Percentiles rank a stretch among this genome's conserved stretches.
Conservation (phyloP, 1,140 invertebrate species). For the Akabosia matsudoensis region DNA sequence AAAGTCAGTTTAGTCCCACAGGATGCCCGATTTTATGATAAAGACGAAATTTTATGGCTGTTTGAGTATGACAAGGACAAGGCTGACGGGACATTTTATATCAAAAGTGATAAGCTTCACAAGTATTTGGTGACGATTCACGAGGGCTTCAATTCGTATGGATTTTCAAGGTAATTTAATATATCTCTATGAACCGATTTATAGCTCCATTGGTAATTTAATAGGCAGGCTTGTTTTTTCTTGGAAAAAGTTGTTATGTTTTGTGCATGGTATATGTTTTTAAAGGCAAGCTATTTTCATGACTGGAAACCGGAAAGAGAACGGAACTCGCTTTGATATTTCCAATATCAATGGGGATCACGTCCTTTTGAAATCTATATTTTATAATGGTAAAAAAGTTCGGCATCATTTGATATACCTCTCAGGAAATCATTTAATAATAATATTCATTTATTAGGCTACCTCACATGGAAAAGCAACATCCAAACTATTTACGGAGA, state of each 20-base stretch:
- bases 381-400: slow-evolving; percentile 26
- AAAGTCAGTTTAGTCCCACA: slow-evolving; percentile 33
- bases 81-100: slow-evolving; percentile 29
- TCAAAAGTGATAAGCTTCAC: slow-evolving; percentile 34
- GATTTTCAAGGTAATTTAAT: slow-evolving; percentile 28
- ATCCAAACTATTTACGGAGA: slow-evolving; percentile 39
- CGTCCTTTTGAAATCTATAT: slow-evolving; percentile 27
- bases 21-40: slow-evolving; percentile 31
- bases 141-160: slow-evolving; percentile 37
- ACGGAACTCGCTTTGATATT: slow-evolving; percentile 33
- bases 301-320: slow-evolving; percentile 34
- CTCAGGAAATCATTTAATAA: background rate
- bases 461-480: slow-evolving; percentile 33
- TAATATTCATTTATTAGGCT: background rate
- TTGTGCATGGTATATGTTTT: background rate
- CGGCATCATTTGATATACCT: background rate
- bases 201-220: background rate
- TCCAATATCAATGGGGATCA: slow-evolving; percentile 29
- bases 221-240: background rate
- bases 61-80: slow-evolving; percentile 39
- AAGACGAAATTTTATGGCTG: slow-evolving; percentile 30
- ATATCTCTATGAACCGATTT: background rate
- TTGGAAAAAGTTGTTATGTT: too few species aligned
- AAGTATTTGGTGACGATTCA: slow-evolving; percentile 35
- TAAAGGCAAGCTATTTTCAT: slow-evolving; percentile 25